Conservation (phyloP, 2,888 invertebrate genomes). For the Clunio marinus region DNA sequence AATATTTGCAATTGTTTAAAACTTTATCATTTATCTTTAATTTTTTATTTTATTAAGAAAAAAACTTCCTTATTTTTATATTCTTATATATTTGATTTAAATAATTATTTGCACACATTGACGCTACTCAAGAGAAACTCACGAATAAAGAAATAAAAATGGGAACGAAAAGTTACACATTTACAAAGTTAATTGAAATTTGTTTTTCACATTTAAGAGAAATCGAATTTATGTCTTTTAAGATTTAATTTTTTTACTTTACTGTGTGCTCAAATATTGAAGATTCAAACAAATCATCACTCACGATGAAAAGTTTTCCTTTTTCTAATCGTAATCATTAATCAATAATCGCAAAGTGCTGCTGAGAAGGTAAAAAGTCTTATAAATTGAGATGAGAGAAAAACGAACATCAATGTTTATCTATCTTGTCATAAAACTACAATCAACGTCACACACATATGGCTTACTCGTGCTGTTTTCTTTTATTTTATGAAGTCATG, state of each 20-base stretch:
- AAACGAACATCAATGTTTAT: not conserved
- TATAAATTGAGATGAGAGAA: not conserved
- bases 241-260: not conserved
- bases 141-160: not conserved
- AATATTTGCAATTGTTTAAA: not conserved
- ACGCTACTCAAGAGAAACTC: conserved; percentile 10
- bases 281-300: too few species aligned
- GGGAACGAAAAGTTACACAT: too few species aligned
- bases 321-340: not conserved
- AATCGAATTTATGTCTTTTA: too few species aligned
- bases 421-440: not conserved
- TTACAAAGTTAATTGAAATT: too few species aligned
- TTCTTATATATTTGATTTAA: too few species aligned
- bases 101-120: not conserved
- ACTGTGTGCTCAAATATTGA: too few species aligned
- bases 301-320: not conserved
- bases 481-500: not conserved
- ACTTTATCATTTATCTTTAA: not conserved
- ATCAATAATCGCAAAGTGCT: not conserved
- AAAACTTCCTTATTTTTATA: not conserved
- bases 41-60: not conserved
- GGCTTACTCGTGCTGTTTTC: not conserved
- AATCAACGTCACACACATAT: not conserved
- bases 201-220: not conserved
- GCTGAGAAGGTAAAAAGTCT: not conserved